phyloP scores from a whole-genome alignment of 2,888 invertebrate species.

The Lasioglossum zephyrum region DNA sequence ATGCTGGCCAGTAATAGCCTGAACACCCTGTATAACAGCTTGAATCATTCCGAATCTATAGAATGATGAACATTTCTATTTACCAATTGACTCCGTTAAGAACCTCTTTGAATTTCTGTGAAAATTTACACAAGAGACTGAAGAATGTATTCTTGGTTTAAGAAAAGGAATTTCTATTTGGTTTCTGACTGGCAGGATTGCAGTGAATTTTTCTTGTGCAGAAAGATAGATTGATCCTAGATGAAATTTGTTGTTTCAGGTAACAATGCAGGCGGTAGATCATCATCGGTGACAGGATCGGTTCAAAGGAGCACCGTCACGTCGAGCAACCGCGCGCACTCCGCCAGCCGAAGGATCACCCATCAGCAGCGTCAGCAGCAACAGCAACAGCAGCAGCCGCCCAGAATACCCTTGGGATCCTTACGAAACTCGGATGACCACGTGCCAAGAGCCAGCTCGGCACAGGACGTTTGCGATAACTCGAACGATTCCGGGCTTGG shows the following conservation, averaged over 20 bases:
- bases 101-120: neutral
- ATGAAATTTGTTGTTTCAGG: constrained; percentile 60
- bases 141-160: neutral
- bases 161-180: neutral
- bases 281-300: constrained; percentile 77
- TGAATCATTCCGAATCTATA: neutral
- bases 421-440: constrained; percentile 86
- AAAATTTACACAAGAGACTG: neutral
- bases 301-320: constrained; percentile 82
- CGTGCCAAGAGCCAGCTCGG: constrained; percentile 84
- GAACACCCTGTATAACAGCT: neutral
- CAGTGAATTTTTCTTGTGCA: neutral
- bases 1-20: too few species aligned
- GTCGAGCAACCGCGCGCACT: constrained; percentile 83
- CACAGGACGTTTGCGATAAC: constrained; percentile 90
- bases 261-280: constrained; percentile 75
- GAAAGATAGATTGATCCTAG: neutral
- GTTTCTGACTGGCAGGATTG: neutral
- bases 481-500: constrained; percentile 96
- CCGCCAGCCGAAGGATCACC: constrained; percentile 84
- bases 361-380: constrained; percentile 83
- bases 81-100: neutral
- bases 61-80: neutral
- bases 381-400: constrained; percentile 66
- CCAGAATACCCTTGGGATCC: constrained; percentile 75